Percentiles rank a stretch among this genome's conserved stretches.
phyloP scores from a whole-genome alignment of 2,797 vertebrate genomes.

The Sarcophilus harrisii region DNA sequence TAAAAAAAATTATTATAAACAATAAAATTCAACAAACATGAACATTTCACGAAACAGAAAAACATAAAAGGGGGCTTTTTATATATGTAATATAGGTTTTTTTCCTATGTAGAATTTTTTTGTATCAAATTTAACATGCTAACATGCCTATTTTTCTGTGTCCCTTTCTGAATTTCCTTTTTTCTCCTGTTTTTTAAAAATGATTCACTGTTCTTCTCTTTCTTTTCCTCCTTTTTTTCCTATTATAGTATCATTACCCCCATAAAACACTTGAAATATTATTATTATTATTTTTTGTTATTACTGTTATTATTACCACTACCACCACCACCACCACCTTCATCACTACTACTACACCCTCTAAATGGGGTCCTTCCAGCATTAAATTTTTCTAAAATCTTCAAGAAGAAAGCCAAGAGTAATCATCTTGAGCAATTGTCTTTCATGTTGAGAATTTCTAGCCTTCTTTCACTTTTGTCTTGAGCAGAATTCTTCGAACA shows the following conservation, averaged over 20 bases:
- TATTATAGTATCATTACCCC: background rate
- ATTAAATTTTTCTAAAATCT: background rate
- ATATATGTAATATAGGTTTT: background rate
- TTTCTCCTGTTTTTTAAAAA: background rate
- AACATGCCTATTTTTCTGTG: background rate
- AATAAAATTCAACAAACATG: background rate
- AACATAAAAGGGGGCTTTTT: background rate
- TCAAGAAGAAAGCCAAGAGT: slow-evolving; percentile 29
- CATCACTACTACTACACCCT: background rate
- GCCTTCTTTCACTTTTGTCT: background rate
- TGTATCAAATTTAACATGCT: background rate
- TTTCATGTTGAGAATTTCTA: background rate
- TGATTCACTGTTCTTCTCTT: background rate
- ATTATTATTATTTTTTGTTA: background rate
- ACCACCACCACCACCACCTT: fast-evolving
- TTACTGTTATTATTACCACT: no score
- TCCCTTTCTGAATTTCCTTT: background rate
- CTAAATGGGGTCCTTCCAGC: background rate
- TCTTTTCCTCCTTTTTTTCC: background rate
- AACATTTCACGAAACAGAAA: background rate
- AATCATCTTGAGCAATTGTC: background rate
- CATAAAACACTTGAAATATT: background rate
- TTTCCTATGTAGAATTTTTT: background rate
- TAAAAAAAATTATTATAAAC: background rate
- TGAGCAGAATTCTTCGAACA: background rate